Evolutionary conservation across 2,888 invertebrate genomes (phyloP).

Genomic region (Lepidonotus clava): DNA sequence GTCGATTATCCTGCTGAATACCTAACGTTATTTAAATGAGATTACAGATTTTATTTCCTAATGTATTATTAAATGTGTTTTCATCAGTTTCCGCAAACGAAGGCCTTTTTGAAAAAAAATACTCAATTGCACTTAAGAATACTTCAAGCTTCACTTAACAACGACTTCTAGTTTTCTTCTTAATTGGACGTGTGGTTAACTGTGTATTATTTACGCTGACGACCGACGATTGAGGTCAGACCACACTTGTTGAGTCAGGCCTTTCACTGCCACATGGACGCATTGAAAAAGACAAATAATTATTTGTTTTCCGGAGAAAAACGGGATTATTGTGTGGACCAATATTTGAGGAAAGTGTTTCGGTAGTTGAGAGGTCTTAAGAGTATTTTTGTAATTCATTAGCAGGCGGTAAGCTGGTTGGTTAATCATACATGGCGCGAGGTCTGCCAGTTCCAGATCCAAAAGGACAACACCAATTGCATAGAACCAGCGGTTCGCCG

Average conservation of each 20-base stretch:
- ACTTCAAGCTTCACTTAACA: not conserved
- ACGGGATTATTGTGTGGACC: constrained; percentile 8
- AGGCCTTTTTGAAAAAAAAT: too few species aligned
- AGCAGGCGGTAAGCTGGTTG: constrained; percentile 2
- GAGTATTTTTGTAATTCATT: constrained; percentile 20
- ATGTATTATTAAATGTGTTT: too few species aligned
- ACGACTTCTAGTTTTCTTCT: constrained; percentile 11
- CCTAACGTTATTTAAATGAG: too few species aligned
- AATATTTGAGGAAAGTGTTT: constrained; percentile 31
- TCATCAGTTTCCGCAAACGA: too few species aligned
- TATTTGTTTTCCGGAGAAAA: not conserved
- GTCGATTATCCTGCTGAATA: too few species aligned
- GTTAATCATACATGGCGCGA: not conserved
- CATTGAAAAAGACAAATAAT: not conserved
- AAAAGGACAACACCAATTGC: not conserved
- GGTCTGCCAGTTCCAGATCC: constrained; percentile 8
- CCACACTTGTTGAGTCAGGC: not conserved
- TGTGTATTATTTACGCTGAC: constrained; percentile 7
- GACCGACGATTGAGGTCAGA: not conserved
- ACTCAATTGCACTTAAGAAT: too few species aligned
- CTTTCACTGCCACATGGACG: not conserved
- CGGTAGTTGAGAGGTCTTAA: constrained; percentile 16
- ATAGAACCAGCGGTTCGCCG: not conserved
- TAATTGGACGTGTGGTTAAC: constrained; percentile 8
- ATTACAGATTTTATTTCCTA: too few species aligned